phyloP scores from a whole-genome alignment of 2,888 invertebrate species.

The Spisula solida region DNA sequence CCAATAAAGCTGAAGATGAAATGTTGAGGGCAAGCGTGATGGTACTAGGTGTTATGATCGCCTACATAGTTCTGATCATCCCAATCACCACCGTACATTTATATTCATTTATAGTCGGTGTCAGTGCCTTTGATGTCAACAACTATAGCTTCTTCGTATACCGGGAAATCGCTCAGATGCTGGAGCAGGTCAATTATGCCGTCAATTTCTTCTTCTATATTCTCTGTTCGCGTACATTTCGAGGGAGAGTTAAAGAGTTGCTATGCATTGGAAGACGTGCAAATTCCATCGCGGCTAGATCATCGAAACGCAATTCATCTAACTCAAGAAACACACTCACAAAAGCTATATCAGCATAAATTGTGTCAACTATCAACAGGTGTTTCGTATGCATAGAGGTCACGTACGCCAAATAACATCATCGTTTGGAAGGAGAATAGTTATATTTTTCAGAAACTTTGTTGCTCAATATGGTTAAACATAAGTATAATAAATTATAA shows the following conservation, averaged over 20 bases:
- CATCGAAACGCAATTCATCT: neutral
- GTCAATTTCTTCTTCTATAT: conserved; percentile 81
- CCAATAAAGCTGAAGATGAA: conserved; percentile 35
- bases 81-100: conserved; percentile 78
- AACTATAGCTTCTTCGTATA: conserved; percentile 68
- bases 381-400: no score
- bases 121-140: conserved; percentile 74
- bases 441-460: no score
- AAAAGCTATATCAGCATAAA: neutral
- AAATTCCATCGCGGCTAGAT: neutral
- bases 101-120: conserved; percentile 64
- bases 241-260: conserved; percentile 58
- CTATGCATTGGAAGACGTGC: conserved; percentile 21
- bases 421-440: no score
- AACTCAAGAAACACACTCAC: neutral
- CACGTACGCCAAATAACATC: no score
- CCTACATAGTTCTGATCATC: conserved; percentile 78
- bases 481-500: no score
- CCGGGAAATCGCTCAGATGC: conserved; percentile 76
- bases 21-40: conserved; percentile 72
- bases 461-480: no score
- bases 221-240: conserved; percentile 74
- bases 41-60: conserved; percentile 76
- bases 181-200: conserved; percentile 80
- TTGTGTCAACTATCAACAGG: no score